Evolutionary conservation across 2,113 vertebrate genomes (phyloP).

Genomic region (Semnornis frantzii): DNA sequence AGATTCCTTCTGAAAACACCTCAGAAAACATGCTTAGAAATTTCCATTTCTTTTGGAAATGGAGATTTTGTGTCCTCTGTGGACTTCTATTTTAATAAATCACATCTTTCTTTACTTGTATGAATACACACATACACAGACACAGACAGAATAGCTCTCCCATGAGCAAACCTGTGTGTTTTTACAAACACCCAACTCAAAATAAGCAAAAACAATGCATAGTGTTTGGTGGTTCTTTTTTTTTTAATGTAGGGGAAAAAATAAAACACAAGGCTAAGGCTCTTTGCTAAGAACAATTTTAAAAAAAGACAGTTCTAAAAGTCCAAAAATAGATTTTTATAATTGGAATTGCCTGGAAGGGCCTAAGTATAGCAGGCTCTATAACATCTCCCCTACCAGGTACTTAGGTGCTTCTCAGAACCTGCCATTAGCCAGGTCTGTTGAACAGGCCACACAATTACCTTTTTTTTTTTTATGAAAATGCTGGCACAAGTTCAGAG

Average conservation of each 20-base stretch:
- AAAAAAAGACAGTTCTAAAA: slow-evolving; percentile 25
- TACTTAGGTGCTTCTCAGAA: slow-evolving; percentile 62
- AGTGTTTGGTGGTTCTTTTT: too few species aligned
- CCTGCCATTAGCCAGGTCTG: slow-evolving; percentile 63
- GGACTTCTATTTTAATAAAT: slow-evolving; percentile 34
- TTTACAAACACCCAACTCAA: neutral
- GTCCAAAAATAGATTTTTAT: slow-evolving; percentile 45
- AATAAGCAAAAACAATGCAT: slow-evolving; percentile 37
- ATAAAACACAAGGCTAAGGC: neutral
- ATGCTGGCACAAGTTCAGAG: slow-evolving; percentile 39
- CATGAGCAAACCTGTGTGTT: slow-evolving; percentile 26
- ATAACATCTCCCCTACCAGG: slow-evolving; percentile 46
- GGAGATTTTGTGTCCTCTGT: neutral
- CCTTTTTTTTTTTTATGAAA: slow-evolving; percentile 41
- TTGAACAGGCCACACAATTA: slow-evolving; percentile 10
- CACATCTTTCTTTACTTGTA: slow-evolving; percentile 22
- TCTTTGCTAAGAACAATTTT: slow-evolving; percentile 22
- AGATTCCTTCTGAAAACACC: neutral
- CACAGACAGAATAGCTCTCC: slow-evolving; percentile 34
- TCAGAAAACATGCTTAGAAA: slow-evolving; percentile 11
- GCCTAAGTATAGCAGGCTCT: slow-evolving; percentile 51
- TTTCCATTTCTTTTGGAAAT: neutral
- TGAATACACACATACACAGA: neutral
- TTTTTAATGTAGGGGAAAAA: slow-evolving; percentile 19
- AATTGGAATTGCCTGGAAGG: slow-evolving; percentile 56